Percentiles rank a stretch among this genome's conserved stretches.
Conservation (phyloP, 2,113 vertebrate genomes). For the Mellivora capensis region DNA sequence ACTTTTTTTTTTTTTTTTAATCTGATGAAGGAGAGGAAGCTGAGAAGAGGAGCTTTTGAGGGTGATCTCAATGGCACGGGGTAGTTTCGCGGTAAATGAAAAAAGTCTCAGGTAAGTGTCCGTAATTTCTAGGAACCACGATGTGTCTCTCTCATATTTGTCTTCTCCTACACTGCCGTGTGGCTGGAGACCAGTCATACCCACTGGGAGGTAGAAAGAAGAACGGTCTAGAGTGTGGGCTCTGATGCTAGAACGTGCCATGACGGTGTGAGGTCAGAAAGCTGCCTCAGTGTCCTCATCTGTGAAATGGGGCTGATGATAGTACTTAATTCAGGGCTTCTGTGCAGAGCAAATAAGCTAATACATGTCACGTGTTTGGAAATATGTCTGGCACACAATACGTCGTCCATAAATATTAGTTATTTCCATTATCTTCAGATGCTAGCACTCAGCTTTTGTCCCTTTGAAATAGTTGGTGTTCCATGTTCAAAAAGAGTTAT, state of each 20-base stretch:
- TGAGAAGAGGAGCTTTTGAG: neutral
- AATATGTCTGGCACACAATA: neutral
- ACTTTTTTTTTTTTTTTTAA: neutral
- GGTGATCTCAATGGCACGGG: neutral
- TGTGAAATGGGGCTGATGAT: neutral
- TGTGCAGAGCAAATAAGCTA: neutral
- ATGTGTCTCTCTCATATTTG: fast-evolving
- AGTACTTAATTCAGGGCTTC: neutral
- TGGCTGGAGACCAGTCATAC: neutral
- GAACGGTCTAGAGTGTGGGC: fast-evolving
- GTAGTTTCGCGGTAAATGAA: neutral
- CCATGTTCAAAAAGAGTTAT: neutral
- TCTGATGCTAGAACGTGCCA: neutral
- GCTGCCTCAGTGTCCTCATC: neutral
- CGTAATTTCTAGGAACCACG: neutral
- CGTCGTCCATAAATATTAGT: neutral
- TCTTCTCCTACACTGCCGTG: too few relatives aligned
- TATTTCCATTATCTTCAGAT: neutral
- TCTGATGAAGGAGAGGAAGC: neutral
- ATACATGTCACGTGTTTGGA: neutral
- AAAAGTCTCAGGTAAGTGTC: neutral
- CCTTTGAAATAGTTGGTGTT: neutral
- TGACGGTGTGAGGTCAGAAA: neutral
- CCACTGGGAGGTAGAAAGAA: neutral
- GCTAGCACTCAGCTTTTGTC: neutral